These are phyloP conservation scores for Tarsius wallacei DNA, from an alignment of 2,797 vertebrate species.

Conservation along the genomic window DNA sequence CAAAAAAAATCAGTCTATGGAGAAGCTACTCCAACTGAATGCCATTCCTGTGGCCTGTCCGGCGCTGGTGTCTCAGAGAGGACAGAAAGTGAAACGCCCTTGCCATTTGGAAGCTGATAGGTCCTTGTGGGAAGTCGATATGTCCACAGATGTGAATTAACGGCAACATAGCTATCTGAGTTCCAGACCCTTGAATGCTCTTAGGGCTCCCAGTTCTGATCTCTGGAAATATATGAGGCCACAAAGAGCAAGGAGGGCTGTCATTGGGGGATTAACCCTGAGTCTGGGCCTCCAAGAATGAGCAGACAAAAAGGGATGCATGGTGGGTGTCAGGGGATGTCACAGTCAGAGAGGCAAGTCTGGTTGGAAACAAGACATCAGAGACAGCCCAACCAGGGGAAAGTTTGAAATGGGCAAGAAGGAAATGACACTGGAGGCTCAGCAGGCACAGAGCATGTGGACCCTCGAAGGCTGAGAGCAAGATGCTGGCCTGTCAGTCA, in stretches of 20 bases:
- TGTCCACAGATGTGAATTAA: background rate
- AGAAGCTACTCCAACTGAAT: background rate
- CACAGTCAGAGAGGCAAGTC: background rate
- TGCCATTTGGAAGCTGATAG: background rate
- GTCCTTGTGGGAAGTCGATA: background rate
- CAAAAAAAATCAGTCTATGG: background rate
- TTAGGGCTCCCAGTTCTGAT: background rate
- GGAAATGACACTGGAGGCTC: background rate
- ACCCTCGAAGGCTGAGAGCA: background rate
- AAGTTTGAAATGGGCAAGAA: background rate
- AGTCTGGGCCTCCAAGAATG: background rate
- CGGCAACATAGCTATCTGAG: background rate
- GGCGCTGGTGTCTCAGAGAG: background rate
- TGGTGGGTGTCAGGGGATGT: rapidly evolving
- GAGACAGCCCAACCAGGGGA: background rate
- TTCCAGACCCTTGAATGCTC: background rate
- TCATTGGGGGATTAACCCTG: background rate
- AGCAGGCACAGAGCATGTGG: background rate
- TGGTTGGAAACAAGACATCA: background rate
- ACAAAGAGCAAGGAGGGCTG: background rate
- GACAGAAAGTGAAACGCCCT: background rate
- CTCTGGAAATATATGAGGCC: background rate
- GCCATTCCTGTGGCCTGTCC: background rate
- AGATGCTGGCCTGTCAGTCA: background rate
- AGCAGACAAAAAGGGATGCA: background rate